These are phyloP conservation scores for Hymenopus coronatus DNA, from an alignment of 2,888 invertebrate genomes.

Conservation along the genomic window DNA sequence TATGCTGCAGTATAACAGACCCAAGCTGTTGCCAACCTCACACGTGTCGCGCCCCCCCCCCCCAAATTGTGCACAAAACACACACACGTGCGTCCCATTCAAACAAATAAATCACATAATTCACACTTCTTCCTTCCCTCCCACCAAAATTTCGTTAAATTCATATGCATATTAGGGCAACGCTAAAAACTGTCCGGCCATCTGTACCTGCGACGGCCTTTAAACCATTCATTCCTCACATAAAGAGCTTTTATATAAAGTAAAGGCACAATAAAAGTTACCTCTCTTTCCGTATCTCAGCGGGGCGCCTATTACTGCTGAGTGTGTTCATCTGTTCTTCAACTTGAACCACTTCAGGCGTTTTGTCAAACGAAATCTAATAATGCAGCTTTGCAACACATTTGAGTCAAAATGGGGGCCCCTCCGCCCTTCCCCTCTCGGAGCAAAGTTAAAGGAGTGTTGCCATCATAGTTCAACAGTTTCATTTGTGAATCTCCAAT, in stretches of 20 bases:
- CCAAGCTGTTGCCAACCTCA: background rate
- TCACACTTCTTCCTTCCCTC: background rate
- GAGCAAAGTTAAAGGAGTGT: too few species aligned
- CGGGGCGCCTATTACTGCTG: background rate
- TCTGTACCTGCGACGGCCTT: background rate
- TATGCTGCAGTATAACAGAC: background rate
- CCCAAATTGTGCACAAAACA: background rate
- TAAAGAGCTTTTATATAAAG: background rate
- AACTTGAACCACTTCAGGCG: background rate
- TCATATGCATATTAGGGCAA: background rate
- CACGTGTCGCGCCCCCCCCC: background rate
- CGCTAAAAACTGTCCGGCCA: background rate
- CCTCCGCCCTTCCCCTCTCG: background rate
- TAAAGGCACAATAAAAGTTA: background rate
- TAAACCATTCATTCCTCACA: background rate
- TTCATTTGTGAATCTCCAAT: too few species aligned
- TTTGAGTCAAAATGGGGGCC: background rate
- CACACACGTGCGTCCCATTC: background rate
- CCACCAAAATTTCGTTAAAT: background rate
- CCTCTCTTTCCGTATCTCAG: background rate
- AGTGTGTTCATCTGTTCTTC: background rate
- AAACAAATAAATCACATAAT: background rate
- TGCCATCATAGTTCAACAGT: too few species aligned
- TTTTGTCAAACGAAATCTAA: background rate
- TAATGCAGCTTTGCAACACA: background rate